Evolutionary conservation across 2,797 vertebrate species (phyloP).

Genomic region (Novumbra hubbsi): DNA sequence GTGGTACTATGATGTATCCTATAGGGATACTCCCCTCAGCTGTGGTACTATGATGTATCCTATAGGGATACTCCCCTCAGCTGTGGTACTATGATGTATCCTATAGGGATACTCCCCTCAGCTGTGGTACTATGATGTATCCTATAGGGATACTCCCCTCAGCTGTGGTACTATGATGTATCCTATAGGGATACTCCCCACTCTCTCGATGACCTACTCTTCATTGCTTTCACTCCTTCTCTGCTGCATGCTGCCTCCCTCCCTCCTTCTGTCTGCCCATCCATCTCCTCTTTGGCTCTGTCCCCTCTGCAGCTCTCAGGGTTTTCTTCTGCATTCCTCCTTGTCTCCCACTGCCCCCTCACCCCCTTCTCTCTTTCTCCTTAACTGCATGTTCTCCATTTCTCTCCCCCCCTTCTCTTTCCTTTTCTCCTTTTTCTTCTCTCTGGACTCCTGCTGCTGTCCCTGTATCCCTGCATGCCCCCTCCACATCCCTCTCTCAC

Average conservation of each 20-base stretch:
- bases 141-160: neutral
- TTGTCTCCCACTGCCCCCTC: constrained; percentile 3
- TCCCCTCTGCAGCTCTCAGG: constrained; percentile 65
- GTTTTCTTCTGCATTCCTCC: constrained; percentile 55
- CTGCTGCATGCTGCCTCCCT: constrained; percentile 55
- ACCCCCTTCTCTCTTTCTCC: constrained; percentile 38
- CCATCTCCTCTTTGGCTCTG: constrained; percentile 68
- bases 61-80: too few relatives aligned
- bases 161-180: constrained; percentile 17
- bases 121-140: too few relatives aligned
- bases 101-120: too few relatives aligned
- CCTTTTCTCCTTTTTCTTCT: constrained; percentile 20
- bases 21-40: too few relatives aligned
- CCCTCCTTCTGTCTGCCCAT: constrained; percentile 40
- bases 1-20: too few relatives aligned
- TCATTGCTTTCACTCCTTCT: constrained; percentile 34
- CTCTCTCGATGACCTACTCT: constrained; percentile 27
- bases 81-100: too few relatives aligned
- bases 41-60: too few relatives aligned
- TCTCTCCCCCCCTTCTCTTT: constrained; percentile 4
- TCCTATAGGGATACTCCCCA: constrained; percentile 9
- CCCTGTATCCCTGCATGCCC: constrained; percentile 47
- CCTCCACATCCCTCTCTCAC: constrained; percentile 30
- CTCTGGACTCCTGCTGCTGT: neutral
- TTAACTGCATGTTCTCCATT: neutral